A percentile compares a stretch with the other conserved stretches of the same genome.
phyloP scores from a whole-genome alignment of 1,140 invertebrate species.

The Dysdera silvatica region DNA sequence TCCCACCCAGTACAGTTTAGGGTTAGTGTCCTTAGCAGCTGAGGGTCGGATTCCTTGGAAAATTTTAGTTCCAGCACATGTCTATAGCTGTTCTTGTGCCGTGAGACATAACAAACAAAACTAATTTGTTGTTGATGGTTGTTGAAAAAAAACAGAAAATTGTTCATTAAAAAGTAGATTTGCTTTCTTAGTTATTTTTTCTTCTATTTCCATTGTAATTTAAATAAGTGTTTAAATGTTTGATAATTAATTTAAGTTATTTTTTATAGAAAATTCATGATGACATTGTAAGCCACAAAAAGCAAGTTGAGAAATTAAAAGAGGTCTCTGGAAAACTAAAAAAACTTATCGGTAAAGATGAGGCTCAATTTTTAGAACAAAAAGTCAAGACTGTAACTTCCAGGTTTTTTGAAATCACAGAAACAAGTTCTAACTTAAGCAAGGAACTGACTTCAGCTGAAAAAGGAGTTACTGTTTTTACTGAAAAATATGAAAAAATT shows the following conservation, averaged over 20 bases:
- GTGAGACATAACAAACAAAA: too few species aligned
- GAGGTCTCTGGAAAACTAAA: constrained; percentile 77
- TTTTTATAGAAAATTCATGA: constrained; percentile 60
- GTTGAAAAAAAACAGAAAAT: background rate
- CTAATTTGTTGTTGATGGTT: background rate
- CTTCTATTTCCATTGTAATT: background rate
- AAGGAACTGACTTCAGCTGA: constrained; percentile 66
- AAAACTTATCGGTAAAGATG: constrained; percentile 81
- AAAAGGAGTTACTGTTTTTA: constrained; percentile 70
- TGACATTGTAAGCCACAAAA: constrained; percentile 74
- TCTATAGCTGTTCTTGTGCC: too few species aligned
- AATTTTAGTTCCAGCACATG: too few species aligned
- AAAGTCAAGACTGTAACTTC: constrained; percentile 75
- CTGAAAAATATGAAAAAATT: constrained; percentile 81
- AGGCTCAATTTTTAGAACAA: constrained; percentile 74
- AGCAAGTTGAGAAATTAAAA: constrained; percentile 73
- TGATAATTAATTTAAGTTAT: background rate
- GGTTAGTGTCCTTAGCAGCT: too few species aligned
- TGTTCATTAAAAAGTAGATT: background rate
- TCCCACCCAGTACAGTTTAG: too few species aligned
- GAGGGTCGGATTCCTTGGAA: too few species aligned
- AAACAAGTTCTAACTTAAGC: constrained; percentile 70
- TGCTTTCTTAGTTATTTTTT: too few species aligned
- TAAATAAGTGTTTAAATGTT: background rate
- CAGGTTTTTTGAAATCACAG: constrained; percentile 67